phyloP scores from a whole-genome alignment of 2,888 invertebrate genomes.

The Chirona hameri region DNA sequence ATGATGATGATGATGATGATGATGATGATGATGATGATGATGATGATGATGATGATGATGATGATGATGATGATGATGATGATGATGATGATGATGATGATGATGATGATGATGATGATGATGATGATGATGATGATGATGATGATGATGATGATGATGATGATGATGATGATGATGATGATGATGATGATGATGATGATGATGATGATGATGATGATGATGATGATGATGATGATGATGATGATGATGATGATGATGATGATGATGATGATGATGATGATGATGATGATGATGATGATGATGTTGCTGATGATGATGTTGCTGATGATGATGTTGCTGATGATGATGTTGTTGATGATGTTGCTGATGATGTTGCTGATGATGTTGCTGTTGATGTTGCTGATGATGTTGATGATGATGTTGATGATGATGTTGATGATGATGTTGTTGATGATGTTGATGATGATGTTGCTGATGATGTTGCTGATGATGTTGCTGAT shows the following conservation, averaged over 20 bases:
- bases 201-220: conserved; percentile 22
- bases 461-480: too few relatives aligned
- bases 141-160: conserved; percentile 22
- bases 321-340: too few relatives aligned
- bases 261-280: conserved; percentile 22
- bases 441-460: too few relatives aligned
- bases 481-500: too few relatives aligned
- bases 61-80: conserved; percentile 22
- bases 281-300: too few relatives aligned
- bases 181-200: conserved; percentile 22
- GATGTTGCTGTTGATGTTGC: too few relatives aligned
- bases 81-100: conserved; percentile 22
- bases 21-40: conserved; percentile 22
- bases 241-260: conserved; percentile 22
- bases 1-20: conserved; percentile 10
- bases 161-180: conserved; percentile 22
- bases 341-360: too few relatives aligned
- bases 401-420: too few relatives aligned
- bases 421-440: background rate
- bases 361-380: too few relatives aligned
- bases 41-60: conserved; percentile 22
- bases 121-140: conserved; percentile 22
- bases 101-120: conserved; percentile 22
- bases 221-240: conserved; percentile 22
- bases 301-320: too few relatives aligned